Evolutionary conservation across 2,888 invertebrate genomes (phyloP).

Genomic region (Chrysomela aeneicollis): DNA sequence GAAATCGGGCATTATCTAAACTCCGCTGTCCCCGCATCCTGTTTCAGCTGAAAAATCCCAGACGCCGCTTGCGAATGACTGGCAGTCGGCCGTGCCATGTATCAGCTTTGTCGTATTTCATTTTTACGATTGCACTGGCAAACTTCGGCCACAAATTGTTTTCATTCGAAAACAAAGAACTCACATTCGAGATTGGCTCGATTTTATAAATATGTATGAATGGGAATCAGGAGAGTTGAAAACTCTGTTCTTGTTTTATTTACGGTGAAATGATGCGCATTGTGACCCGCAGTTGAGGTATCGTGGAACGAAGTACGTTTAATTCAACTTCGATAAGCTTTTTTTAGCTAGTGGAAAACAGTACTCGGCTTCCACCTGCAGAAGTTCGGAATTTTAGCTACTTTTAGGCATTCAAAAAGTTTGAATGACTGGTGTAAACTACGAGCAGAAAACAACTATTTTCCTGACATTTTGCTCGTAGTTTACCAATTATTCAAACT

Average conservation of each 20-base stretch:
- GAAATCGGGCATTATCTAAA: conserved; percentile 16
- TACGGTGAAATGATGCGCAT: conserved; percentile 35
- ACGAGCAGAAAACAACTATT: too few relatives aligned
- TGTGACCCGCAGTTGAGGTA: conserved; percentile 34
- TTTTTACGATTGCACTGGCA: conserved; percentile 37
- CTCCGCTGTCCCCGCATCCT: conserved; percentile 4
- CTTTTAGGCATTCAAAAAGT: too few relatives aligned
- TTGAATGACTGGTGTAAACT: too few relatives aligned
- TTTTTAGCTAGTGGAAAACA: too few relatives aligned
- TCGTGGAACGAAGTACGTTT: conserved; percentile 16
- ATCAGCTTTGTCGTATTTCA: conserved; percentile 41
- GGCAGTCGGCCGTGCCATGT: conserved; percentile 38
- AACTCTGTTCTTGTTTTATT: conserved; percentile 42
- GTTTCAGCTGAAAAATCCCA: conserved; percentile 27
- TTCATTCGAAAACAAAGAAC: conserved; percentile 37
- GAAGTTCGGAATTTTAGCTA: too few relatives aligned
- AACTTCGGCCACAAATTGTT: conserved; percentile 38
- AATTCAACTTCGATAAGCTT: too few relatives aligned
- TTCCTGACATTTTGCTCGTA: too few relatives aligned
- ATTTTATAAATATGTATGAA: conserved; percentile 47
- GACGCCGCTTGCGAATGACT: conserved; percentile 44
- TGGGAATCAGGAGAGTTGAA: conserved; percentile 38
- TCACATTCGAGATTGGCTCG: conserved; percentile 37
- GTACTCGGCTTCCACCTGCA: too few relatives aligned
- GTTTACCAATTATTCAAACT: too few relatives aligned